Evolutionary conservation across 2,888 invertebrate genomes (phyloP), one percentile per base, ranked within the genome.

Genomic region (Minunthozetes semirufus): DNA sequence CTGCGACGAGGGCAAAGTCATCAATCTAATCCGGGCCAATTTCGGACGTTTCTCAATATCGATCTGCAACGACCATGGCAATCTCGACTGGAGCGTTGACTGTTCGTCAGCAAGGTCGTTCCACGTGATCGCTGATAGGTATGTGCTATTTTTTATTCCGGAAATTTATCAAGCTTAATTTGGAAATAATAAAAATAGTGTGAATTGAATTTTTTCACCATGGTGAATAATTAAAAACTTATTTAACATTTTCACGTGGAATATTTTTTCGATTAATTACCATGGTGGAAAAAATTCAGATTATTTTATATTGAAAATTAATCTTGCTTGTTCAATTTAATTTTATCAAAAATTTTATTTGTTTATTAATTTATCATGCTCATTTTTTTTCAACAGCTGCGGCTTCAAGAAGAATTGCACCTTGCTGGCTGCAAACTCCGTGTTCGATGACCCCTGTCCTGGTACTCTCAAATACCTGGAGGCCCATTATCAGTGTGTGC

Each of bases 41-140:
- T 96, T 94, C 83, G 95, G 95, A 73, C 88, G 80, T 81, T 95
- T 93, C 85, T 93, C 93, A 79, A 93, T 95, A 84, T 92, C 93
- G 81, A 93, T 95, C 83, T 96, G 96, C 86, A 95, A 96, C 84
- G 93, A 94, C 84, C 92, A 93, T 82, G 94, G 94, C 79, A 90
- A 93, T 84, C 93, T 93, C 17, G 93, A 94, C 81, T 95, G 94
- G 95, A 93, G 93, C 82, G 93, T 95, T 80, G 93, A 94, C 85
- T 96, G 95, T 84, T 93, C 93, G 90, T 92, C 93, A 75, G 90
- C 90, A 72, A 90, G 90, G 82, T 93, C 94, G 78, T 88, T 92
- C 80, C 86, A 91, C 77, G 93, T 94, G 79, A 87, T 95, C 78
- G 90, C 92, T 84, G 90, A 89, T 86, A 92, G 90, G 94, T 94